Evolutionary conservation across 2,888 invertebrate species (phyloP).

Genomic region (Nasonovia ribisnigri): DNA sequence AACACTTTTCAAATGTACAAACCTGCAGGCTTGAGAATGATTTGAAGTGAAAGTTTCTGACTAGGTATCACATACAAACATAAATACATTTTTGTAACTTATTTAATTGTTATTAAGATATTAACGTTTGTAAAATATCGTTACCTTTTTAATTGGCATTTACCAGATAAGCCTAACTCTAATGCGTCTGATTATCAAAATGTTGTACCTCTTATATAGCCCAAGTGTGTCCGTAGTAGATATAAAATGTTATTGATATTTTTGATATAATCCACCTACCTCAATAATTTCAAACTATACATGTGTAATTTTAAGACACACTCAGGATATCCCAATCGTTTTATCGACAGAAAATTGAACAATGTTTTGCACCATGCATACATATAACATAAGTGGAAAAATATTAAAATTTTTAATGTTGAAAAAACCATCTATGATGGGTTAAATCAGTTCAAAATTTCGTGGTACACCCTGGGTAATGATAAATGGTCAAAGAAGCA

Average conservation of each 20-base stretch:
- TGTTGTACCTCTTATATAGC: neutral
- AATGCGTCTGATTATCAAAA: neutral
- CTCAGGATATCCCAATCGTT: neutral
- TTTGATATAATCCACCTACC: neutral
- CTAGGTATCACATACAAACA: neutral
- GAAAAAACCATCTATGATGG: neutral
- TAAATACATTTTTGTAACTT: neutral
- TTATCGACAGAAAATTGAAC: neutral
- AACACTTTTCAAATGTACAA: conserved; percentile 23
- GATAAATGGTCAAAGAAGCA: neutral
- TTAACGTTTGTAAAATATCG: neutral
- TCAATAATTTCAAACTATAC: neutral
- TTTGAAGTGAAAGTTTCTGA: conserved; percentile 19
- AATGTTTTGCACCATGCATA: neutral
- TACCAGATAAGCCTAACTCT: neutral
- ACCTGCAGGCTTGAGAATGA: neutral
- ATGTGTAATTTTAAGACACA: neutral
- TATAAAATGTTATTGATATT: neutral
- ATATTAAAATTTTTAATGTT: neutral
- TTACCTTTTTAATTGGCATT: neutral
- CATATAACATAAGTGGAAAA: neutral
- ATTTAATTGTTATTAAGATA: neutral
- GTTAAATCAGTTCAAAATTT: neutral
- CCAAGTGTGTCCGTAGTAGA: neutral
- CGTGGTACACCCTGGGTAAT: neutral